Conservation (phyloP, 2,797 vertebrate species). For the Eospalax fontanierii region DNA sequence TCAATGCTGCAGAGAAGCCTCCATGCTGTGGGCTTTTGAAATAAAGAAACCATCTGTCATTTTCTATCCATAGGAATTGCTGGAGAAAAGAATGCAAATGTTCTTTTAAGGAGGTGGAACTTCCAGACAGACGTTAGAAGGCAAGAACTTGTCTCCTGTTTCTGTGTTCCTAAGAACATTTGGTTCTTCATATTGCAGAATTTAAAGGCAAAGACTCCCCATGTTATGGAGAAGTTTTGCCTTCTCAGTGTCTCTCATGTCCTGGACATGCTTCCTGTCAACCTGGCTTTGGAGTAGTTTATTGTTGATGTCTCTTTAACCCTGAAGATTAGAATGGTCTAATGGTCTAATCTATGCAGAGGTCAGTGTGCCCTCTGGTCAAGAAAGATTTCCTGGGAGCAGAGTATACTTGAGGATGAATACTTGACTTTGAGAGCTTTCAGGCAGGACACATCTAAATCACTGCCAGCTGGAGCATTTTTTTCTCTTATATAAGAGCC, state of each 20-base stretch:
- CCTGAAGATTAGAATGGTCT: constrained; percentile 18
- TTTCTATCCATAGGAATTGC: constrained; percentile 61
- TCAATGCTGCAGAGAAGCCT: constrained; percentile 43
- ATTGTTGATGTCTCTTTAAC: background rate
- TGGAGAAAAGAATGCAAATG: background rate
- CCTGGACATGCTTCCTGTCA: background rate
- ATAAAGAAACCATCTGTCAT: constrained; percentile 69
- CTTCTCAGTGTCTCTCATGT: background rate
- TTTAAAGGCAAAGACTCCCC: constrained; percentile 23
- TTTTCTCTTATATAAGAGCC: background rate
- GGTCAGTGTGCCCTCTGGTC: background rate
- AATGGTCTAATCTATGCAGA: background rate
- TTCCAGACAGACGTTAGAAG: background rate
- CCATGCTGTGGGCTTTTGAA: constrained; percentile 69
- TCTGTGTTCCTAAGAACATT: background rate
- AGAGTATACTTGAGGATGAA: background rate
- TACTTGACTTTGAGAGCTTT: background rate
- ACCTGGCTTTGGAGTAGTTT: background rate
- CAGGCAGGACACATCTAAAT: background rate
- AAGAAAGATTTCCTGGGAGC: background rate
- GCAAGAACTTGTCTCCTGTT: background rate
- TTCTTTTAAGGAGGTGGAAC: background rate
- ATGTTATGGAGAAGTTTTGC: background rate
- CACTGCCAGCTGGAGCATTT: background rate
- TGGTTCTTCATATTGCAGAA: background rate